phyloP scores from a whole-genome alignment of 2,888 invertebrate genomes.

The Harpagoxenus sublaevis region DNA sequence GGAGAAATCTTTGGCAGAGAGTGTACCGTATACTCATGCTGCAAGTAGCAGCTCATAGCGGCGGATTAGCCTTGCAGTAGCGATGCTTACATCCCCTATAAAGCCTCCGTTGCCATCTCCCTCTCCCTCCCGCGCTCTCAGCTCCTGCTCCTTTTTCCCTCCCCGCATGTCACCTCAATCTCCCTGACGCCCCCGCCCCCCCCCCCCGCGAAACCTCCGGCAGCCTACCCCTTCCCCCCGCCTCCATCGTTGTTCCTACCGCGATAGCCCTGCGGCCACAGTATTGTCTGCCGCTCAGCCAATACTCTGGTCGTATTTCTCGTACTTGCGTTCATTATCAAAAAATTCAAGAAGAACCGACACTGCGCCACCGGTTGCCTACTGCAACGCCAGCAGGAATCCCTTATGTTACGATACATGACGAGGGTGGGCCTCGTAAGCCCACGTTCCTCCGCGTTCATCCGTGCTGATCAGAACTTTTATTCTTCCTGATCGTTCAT shows the following conservation, averaged over 20 bases:
- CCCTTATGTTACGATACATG: conserved; percentile 72
- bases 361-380: conserved; percentile 60
- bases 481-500: conserved; percentile 59
- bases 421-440: conserved; percentile 66
- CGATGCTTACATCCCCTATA: conserved; percentile 85
- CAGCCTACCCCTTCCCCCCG: conserved; percentile 65
- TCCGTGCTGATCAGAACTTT: conserved; percentile 64
- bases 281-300: conserved; percentile 85
- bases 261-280: conserved; percentile 85
- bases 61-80: conserved; percentile 85
- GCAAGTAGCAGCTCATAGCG: conserved; percentile 85
- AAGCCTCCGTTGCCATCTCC: conserved; percentile 78
- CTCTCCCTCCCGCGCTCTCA: conserved; percentile 68
- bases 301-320: conserved; percentile 84
- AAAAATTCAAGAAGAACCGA: conserved; percentile 80
- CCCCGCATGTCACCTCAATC: conserved; percentile 69
- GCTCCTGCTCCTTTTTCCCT: conserved; percentile 74
- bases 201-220: conserved; percentile 69
- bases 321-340: conserved; percentile 85
- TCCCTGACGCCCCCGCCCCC: conserved; percentile 66
- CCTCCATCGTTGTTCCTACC: conserved; percentile 81
- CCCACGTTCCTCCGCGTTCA: conserved; percentile 51
- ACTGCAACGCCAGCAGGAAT: conserved; percentile 72
- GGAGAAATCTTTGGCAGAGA: conserved; percentile 81
- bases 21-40: conserved; percentile 82